Evolutionary conservation across 2,888 invertebrate genomes (phyloP).

Genomic region (Hydraecia micacea): DNA sequence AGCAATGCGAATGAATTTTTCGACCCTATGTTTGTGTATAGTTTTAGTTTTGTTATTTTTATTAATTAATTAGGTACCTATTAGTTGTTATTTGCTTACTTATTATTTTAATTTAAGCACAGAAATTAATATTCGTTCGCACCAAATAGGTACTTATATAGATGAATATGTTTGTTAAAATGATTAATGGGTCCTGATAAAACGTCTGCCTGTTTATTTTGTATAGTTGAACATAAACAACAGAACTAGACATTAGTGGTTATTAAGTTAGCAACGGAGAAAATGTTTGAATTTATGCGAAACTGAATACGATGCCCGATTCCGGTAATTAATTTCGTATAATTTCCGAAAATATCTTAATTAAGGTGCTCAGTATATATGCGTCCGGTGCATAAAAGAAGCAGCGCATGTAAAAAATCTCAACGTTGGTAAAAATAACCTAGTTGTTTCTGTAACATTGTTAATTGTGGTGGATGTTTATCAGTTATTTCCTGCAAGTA

Average conservation of each 20-base stretch:
- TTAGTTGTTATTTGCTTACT: too few species aligned
- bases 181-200: slow-evolving; percentile 40
- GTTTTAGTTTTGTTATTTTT: too few species aligned
- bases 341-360: slow-evolving; percentile 25
- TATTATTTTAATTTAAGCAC: too few species aligned
- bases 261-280: not conserved
- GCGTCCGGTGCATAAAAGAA: slow-evolving; percentile 18
- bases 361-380: not conserved
- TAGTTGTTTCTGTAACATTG: slow-evolving; percentile 18
- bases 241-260: not conserved
- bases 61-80: too few species aligned
- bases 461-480: slow-evolving; percentile 25
- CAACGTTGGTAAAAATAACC: not conserved
- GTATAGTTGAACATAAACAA: not conserved
- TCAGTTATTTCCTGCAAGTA: slow-evolving; percentile 36
- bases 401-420: slow-evolving; percentile 5
- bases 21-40: too few species aligned
- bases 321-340: slow-evolving; percentile 36
- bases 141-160: slow-evolving; percentile 39
- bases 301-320: slow-evolving; percentile 2
- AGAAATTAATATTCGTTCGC: too few species aligned
- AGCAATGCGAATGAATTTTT: too few species aligned
- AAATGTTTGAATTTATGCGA: not conserved
- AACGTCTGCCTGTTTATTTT: slow-evolving; percentile 1
- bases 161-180: slow-evolving; percentile 38